Evolutionary conservation across 2,888 invertebrate genomes (phyloP).

Genomic region (Parnassius orleans): DNA sequence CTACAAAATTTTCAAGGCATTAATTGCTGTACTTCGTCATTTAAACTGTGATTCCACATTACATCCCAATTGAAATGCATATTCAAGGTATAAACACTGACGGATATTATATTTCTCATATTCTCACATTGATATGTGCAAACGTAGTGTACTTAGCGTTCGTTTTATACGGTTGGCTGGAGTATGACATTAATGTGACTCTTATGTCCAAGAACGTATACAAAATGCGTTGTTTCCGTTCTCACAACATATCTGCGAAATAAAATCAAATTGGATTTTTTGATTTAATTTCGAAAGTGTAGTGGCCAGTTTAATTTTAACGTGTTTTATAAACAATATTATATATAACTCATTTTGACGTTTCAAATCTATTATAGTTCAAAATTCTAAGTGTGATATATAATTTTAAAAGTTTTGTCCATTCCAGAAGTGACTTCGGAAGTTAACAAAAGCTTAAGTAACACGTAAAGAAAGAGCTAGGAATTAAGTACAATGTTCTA

Average conservation of each 20-base stretch:
- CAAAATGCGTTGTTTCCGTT: background rate
- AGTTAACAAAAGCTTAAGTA: background rate
- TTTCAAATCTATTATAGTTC: too few relatives aligned
- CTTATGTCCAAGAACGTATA: conserved; percentile 10
- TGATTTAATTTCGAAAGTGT: too few relatives aligned
- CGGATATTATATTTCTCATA: conserved; percentile 7
- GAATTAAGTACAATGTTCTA: conserved; percentile 7
- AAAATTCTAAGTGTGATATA: too few relatives aligned
- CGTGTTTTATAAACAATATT: too few relatives aligned
- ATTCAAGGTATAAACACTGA: conserved; percentile 14
- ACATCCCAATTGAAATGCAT: conserved; percentile 20
- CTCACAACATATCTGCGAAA: background rate
- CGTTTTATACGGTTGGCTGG: conserved; percentile 20
- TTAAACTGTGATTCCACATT: too few relatives aligned
- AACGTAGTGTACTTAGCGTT: conserved; percentile 13
- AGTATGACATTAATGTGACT: conserved; percentile 25
- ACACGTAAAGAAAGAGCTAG: conserved; percentile 1
- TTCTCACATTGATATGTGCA: conserved; percentile 20
- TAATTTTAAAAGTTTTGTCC: too few relatives aligned
- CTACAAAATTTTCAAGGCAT: too few relatives aligned
- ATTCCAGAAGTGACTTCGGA: too few relatives aligned
- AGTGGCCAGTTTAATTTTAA: too few relatives aligned
- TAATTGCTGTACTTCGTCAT: too few relatives aligned
- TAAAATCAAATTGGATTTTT: too few relatives aligned
- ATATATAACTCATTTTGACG: too few relatives aligned